Percentiles rank a stretch among this genome's conserved stretches.
Conservation (phyloP, 2,797 vertebrate genomes). For the Geotrypetes seraphini region DNA sequence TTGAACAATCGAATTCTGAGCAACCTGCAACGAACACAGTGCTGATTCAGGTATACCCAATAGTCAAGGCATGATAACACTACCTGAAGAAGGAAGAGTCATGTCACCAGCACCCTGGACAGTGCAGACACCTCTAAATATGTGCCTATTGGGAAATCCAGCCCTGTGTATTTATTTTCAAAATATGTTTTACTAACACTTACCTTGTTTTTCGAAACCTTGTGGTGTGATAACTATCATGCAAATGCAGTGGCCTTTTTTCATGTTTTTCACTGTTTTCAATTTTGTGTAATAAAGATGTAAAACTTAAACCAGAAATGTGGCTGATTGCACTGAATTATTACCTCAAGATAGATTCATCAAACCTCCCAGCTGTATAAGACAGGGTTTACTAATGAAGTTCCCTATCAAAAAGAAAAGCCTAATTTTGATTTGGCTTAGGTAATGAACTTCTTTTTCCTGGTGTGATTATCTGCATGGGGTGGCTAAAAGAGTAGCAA, state of each 20-base stretch:
- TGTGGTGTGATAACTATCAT: constrained; percentile 27
- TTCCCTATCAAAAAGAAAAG: constrained; percentile 98
- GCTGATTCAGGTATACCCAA: no score
- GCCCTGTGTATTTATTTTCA: no score
- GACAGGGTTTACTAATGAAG: constrained; percentile 98
- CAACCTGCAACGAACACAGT: no score
- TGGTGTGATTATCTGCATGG: constrained; percentile 94
- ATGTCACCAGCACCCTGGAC: no score
- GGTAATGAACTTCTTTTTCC: constrained; percentile 99
- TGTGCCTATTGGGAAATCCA: no score
- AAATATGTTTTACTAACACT: no score
- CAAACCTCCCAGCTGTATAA: constrained; percentile 97
- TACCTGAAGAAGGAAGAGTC: no score
- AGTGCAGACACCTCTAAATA: no score
- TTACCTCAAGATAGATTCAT: constrained; percentile 96
- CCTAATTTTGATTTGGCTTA: constrained; percentile 99
- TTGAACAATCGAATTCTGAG: no score
- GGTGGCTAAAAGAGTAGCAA: constrained; percentile 75
- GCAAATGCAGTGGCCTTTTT: constrained; percentile 18
- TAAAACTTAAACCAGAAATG: constrained; percentile 67
- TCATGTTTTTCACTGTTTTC: constrained; percentile 32
- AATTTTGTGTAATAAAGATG: constrained; percentile 65
- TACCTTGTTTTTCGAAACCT: constrained; percentile 18
- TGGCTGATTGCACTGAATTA: constrained; percentile 95
- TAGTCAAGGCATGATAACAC: no score